A percentile compares a stretch with the other conserved stretches of the same genome.
Evolutionary conservation across 2,113 vertebrate species (phyloP).

Genomic region (Serinus canaria): DNA sequence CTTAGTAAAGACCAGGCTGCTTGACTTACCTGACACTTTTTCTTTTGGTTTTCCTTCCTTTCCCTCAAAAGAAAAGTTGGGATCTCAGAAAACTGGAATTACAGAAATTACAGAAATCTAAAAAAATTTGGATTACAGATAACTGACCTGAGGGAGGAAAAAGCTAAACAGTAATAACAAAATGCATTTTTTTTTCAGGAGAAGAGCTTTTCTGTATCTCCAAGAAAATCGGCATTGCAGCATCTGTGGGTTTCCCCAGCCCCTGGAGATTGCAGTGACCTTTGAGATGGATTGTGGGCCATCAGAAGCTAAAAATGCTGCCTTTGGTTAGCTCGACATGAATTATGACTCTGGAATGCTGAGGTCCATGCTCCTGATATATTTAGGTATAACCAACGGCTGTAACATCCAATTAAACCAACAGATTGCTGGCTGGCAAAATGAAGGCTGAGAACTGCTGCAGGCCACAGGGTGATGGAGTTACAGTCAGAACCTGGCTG

Average conservation of each 20-base stretch:
- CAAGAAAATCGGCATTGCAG: neutral
- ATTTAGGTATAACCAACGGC: conserved; percentile 50
- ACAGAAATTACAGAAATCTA: too few species aligned
- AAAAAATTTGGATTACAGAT: neutral
- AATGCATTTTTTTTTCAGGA: accelerated
- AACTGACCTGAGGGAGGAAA: neutral
- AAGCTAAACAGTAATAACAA: neutral
- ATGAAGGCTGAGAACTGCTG: neutral
- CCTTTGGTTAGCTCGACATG: neutral
- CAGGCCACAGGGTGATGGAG: neutral
- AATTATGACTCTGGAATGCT: conserved; percentile 36
- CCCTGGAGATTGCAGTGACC: conserved; percentile 22
- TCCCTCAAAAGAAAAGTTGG: neutral
- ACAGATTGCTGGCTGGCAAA: neutral
- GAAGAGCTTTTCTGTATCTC: neutral
- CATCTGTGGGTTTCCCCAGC: conserved; percentile 22
- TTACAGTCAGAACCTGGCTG: neutral
- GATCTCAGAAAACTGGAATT: neutral
- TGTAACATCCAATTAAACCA: conserved; percentile 53
- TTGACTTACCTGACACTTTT: neutral
- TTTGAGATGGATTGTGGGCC: conserved; percentile 15
- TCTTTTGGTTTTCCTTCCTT: neutral
- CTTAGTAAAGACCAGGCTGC: neutral
- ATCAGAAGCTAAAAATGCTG: conserved; percentile 39
- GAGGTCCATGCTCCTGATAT: conserved; percentile 32